Conservation (phyloP, 2,797 vertebrate genomes). For the Phalloptychus januarius region DNA sequence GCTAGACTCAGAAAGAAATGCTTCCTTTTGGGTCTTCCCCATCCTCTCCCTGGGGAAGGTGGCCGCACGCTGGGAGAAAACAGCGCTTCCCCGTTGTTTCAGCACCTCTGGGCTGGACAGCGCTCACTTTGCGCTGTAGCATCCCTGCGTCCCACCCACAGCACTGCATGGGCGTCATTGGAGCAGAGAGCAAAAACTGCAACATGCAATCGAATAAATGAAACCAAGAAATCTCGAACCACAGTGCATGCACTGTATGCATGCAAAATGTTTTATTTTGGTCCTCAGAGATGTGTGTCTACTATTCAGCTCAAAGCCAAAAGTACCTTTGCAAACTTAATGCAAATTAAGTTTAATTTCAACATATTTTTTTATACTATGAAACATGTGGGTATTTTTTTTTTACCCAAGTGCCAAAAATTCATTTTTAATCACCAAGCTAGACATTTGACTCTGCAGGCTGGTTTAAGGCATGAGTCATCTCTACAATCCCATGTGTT, state of each 20-base stretch:
- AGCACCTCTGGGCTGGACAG: constrained; percentile 83
- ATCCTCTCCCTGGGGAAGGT: neutral
- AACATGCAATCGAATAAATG: constrained; percentile 6
- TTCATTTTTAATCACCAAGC: neutral
- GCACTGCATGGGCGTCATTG: constrained; percentile 50
- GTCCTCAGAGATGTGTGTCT: neutral
- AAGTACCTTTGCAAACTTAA: neutral
- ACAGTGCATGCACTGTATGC: neutral
- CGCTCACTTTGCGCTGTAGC: constrained; percentile 52
- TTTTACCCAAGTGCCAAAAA: neutral
- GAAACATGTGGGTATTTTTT: neutral
- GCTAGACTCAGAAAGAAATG: constrained; percentile 7
- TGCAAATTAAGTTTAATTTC: neutral
- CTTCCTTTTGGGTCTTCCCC: constrained; percentile 20
- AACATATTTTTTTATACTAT: neutral
- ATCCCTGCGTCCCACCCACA: constrained; percentile 57
- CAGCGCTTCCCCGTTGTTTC: constrained; percentile 65
- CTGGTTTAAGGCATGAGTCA: constrained; percentile 26
- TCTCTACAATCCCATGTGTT: constrained; percentile 24
- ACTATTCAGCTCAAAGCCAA: no score
- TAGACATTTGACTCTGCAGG: constrained; percentile 8
- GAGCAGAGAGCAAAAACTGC: constrained; percentile 19
- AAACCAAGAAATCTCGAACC: neutral
- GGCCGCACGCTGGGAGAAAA: constrained; percentile 25
- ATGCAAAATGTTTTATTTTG: neutral